These are phyloP conservation scores for Alethe diademata DNA, from an alignment of 2,113 vertebrate species.

Conservation along the genomic window DNA sequence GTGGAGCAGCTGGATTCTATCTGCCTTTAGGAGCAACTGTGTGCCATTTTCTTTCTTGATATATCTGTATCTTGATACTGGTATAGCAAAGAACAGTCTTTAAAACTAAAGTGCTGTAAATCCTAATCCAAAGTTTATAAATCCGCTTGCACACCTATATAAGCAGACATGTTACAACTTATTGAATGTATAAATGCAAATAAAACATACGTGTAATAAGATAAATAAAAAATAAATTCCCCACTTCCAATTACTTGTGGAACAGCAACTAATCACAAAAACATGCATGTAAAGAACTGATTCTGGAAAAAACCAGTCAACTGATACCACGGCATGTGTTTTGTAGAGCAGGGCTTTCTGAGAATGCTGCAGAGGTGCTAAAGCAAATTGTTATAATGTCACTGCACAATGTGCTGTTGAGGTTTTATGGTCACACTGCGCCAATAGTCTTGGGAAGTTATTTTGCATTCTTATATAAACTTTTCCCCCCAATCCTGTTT, in stretches of 20 bases:
- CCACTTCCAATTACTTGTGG: not conserved
- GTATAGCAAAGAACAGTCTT: not conserved
- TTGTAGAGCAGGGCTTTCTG: not conserved
- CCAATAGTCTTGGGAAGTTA: conserved; percentile 58
- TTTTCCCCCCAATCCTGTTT: not conserved
- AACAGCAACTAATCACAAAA: conserved; percentile 10
- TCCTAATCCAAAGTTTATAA: not conserved
- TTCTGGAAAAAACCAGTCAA: conserved; percentile 8
- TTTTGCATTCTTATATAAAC: conserved; percentile 66
- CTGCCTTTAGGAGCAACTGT: not conserved
- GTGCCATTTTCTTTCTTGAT: not conserved
- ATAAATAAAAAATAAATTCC: not conserved
- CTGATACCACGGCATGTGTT: not conserved
- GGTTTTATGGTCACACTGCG: conserved; percentile 60
- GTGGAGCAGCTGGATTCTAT: not conserved
- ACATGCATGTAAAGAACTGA: not conserved
- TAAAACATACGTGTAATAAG: not conserved
- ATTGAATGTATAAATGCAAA: not conserved
- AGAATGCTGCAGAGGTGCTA: conserved; percentile 43
- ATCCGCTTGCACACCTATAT: not conserved
- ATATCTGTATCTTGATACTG: not conserved
- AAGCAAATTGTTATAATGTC: conserved; percentile 33
- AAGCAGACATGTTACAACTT: not conserved
- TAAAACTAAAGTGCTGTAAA: not conserved
- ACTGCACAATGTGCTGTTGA: conserved; percentile 31